Evolutionary conservation across 64 coral and sea anemone genomes (phyloP), one percentile per base, ranked within the genome.

Genomic region (Stylophora pistillata): DNA sequence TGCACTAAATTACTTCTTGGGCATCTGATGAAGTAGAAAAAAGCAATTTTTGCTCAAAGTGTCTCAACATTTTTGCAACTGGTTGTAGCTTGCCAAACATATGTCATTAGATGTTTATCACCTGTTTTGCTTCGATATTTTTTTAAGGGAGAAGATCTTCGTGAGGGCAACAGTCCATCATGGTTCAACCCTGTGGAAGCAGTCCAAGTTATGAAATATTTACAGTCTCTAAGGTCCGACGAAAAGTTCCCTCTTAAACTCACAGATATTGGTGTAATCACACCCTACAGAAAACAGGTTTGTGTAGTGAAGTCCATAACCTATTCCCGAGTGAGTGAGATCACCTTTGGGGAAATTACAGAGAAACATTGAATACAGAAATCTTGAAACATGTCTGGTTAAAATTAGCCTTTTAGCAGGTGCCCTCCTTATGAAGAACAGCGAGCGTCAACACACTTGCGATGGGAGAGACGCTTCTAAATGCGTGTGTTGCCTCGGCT

Each of bases 141-240:
- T 33, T 82, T 72, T n/a, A 41, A 98, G 96, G 96, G 96, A 14
- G 93, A 98, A 30, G 93, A 98, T 76, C 71, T 98, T 6, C 96
- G 96, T 9, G 96, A 98, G 53, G 96, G 96, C 0, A 98, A 98
- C 73, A 98, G 96, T 26, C 96, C 96, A 10, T 98, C 96, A 1
- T 98, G 96, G 96, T 98, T 98, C 60, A 98, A 98, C 82, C 90
- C 96, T 1, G 96, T 94, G 52, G 96, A 98, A 78, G 96, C 90
- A 13, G 93, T 98, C 2, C 96, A 98, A 78, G 90, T 92, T 16
- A 88, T 86, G 53, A 91, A 91, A 53, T 98, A 98, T 85, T 17
- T 98, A 13, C 96, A 98, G 56, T 87, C 85, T 31, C 70, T 98
- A 23, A 89, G 86, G 16, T 90, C 85, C 27, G 89, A 82, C 55